These are phyloP conservation scores for Heliocidaris erythrogramma DNA, from an alignment of 35 echinoderm and acorn worm genomes.

Conservation along the genomic window DNA sequence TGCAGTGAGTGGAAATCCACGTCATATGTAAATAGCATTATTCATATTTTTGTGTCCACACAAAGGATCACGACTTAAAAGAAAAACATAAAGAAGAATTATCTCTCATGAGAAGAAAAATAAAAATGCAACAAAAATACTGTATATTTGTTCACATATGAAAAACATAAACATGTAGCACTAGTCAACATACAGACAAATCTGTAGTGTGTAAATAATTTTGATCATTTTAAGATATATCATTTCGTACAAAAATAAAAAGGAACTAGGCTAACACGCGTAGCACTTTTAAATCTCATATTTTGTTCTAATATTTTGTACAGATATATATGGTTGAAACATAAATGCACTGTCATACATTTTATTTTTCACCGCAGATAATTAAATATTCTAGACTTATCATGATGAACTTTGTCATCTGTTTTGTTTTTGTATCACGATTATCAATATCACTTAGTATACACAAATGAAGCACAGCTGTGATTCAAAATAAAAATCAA, in stretches of 20 bases:
- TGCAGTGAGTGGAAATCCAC: background rate
- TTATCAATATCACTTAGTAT: too few relatives aligned
- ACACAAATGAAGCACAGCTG: background rate
- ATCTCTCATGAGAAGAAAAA: background rate
- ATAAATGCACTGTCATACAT: background rate
- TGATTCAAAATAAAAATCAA: background rate
- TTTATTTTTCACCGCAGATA: background rate
- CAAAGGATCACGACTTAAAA: background rate
- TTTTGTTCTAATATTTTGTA: background rate
- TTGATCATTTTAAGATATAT: conserved; percentile 4
- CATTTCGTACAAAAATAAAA: conserved; percentile 43
- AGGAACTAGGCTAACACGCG: background rate
- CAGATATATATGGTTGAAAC: background rate
- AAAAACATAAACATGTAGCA: background rate
- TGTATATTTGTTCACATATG: background rate
- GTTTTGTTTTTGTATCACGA: background rate
- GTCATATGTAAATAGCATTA: background rate
- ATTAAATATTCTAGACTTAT: background rate
- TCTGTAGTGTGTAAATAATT: background rate
- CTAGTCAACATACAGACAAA: background rate
- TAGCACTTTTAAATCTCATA: conserved; percentile 13
- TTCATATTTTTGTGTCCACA: background rate
- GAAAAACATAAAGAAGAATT: background rate
- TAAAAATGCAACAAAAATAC: conserved; percentile 6
- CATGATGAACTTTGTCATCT: background rate